Conservation (phyloP, 2,888 invertebrate species). For the Drosophila atripex region DNA sequence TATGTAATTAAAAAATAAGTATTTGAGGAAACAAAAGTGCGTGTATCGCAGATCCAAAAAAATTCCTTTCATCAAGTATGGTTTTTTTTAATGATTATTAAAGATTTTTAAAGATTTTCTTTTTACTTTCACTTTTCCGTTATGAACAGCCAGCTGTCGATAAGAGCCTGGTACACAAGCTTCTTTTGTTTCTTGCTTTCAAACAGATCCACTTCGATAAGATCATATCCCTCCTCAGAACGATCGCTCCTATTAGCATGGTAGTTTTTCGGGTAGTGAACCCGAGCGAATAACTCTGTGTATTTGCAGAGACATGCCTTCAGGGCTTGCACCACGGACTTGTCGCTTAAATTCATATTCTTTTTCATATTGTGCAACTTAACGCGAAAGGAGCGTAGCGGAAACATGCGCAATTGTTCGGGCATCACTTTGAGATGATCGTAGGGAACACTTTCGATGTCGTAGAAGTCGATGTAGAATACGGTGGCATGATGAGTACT, state of each 20-base stretch:
- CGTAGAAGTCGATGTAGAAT: conserved; percentile 91
- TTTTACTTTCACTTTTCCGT: conserved; percentile 14
- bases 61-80: no score
- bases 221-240: conserved; percentile 2
- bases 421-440: conserved; percentile 85
- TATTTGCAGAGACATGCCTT: conserved; percentile 57
- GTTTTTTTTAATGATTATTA: background rate
- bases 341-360: conserved; percentile 80
- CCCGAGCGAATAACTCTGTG: conserved; percentile 61
- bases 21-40: no score
- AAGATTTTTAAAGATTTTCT: background rate
- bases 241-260: conserved; percentile 6
- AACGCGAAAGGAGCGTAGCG: conserved; percentile 85
- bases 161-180: conserved; percentile 50
- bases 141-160: conserved; percentile 37
- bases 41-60: no score
- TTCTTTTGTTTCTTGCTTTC: conserved; percentile 24
- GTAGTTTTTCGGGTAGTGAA: conserved; percentile 52
- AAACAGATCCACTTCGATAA: conserved; percentile 57
- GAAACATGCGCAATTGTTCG: conserved; percentile 85
- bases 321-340: conserved; percentile 75
- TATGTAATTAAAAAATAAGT: no score
- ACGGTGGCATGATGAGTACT: conserved; percentile 85
- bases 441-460: conserved; percentile 85
- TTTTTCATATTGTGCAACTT: conserved; percentile 84